These are phyloP conservation scores for Thamnophis elegans DNA, from an alignment of 2,797 vertebrate genomes.

Conservation along the genomic window DNA sequence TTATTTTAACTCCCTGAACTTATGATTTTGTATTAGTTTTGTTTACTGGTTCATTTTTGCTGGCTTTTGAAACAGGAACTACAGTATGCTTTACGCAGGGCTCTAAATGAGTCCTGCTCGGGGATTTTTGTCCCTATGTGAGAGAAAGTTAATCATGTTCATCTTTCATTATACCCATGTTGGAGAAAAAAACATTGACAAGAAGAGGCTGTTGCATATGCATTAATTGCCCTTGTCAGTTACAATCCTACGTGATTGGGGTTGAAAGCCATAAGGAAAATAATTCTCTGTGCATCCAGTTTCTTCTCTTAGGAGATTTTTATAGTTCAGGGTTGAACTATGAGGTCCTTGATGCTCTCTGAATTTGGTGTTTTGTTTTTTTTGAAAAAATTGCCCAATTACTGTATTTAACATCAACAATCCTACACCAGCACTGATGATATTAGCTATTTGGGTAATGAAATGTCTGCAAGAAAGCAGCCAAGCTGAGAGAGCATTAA, in stretches of 20 bases:
- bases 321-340: neutral
- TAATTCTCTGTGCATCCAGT: neutral
- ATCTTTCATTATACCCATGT: neutral
- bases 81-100: neutral
- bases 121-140: neutral
- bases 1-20: neutral
- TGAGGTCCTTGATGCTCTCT: neutral
- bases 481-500: neutral
- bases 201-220: neutral
- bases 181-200: neutral
- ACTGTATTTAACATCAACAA: neutral
- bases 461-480: neutral
- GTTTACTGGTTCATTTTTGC: neutral
- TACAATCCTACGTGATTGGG: neutral
- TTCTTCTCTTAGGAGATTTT: neutral
- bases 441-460: neutral
- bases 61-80: neutral
- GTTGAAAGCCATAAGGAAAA: neutral
- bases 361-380: neutral
- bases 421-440: neutral
- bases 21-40: neutral
- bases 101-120: neutral
- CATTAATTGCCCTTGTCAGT: neutral
- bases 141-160: neutral
- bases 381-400: neutral